These are phyloP conservation scores for Athene noctua DNA, from an alignment of 2,113 vertebrate genomes.

Conservation along the genomic window DNA sequence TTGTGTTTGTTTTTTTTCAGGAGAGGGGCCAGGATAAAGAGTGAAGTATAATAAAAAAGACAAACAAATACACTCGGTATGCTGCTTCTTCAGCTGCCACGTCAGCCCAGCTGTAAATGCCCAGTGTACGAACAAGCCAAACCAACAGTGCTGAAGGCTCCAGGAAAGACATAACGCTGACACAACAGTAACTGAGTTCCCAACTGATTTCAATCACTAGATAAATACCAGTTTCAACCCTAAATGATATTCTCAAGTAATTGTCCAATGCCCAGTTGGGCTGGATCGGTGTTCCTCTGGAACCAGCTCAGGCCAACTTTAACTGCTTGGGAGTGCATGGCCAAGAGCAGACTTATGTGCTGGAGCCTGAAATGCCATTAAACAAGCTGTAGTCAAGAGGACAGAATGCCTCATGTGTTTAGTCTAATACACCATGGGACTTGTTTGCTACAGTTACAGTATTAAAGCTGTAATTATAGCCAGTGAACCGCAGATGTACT, in stretches of 20 bases:
- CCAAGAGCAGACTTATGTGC: constrained; percentile 73
- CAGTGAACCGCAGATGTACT: constrained; percentile 72
- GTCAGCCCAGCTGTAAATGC: constrained; percentile 61
- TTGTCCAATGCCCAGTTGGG: constrained; percentile 72
- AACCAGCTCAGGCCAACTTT: constrained; percentile 67
- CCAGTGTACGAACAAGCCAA: constrained; percentile 54
- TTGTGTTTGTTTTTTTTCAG: background rate
- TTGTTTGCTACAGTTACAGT: constrained; percentile 70
- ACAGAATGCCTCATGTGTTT: constrained; percentile 60
- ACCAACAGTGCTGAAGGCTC: constrained; percentile 54
- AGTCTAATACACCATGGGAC: constrained; percentile 59
- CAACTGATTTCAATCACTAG: constrained; percentile 79
- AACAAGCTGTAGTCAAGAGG: constrained; percentile 64
- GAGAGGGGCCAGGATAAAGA: constrained; percentile 7
- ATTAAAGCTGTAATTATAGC: constrained; percentile 75
- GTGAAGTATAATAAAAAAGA: constrained; percentile 22
- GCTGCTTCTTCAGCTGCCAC: constrained; percentile 59
- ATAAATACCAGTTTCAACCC: constrained; percentile 77
- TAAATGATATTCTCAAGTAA: constrained; percentile 71
- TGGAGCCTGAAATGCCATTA: constrained; percentile 75
- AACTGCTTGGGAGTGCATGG: constrained; percentile 42
- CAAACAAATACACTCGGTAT: constrained; percentile 33
- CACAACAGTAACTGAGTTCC: constrained; percentile 66
- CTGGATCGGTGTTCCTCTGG: constrained; percentile 74
- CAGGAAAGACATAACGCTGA: constrained; percentile 75